Evolutionary conservation across 1,140 invertebrate species (phyloP).

Genomic region (Apocrypta bakeri): DNA sequence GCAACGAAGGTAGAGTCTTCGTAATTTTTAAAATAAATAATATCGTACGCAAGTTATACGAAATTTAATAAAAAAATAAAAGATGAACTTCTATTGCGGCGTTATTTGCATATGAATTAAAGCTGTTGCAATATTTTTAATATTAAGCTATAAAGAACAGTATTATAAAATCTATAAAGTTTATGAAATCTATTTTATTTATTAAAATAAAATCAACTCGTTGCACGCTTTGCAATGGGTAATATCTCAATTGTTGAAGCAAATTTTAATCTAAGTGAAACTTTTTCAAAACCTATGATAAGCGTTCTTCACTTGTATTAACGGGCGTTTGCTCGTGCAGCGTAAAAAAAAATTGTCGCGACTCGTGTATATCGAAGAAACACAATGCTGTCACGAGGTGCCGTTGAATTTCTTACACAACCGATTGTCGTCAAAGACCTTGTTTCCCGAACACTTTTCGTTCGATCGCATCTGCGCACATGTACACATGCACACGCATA

Average conservation of each 20-base stretch:
- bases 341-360: neutral
- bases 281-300: neutral
- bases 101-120: conserved; percentile 3
- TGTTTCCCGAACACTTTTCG: conserved; percentile 12
- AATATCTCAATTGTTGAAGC: neutral
- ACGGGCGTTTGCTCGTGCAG: neutral
- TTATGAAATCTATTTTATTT: conserved; percentile 24
- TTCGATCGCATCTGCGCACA: conserved; percentile 29
- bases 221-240: conserved; percentile 4
- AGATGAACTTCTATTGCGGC: conserved; percentile 16
- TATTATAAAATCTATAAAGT: conserved; percentile 10
- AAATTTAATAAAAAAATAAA: too few species aligned
- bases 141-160: conserved; percentile 11
- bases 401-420: conserved; percentile 48
- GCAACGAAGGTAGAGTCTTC: neutral
- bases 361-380: neutral
- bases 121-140: conserved; percentile 28
- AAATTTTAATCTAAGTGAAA: conserved; percentile 9
- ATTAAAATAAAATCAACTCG: neutral
- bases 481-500: conserved; percentile 38
- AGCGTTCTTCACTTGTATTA: neutral
- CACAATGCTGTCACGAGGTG: neutral
- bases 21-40: neutral
- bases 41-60: conserved; percentile 2
- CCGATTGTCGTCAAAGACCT: conserved; percentile 20